Percentiles rank a stretch among this genome's conserved stretches.
Evolutionary conservation across 2,797 vertebrate genomes (phyloP).

Genomic region (Odontamblyopus lacepedii): DNA sequence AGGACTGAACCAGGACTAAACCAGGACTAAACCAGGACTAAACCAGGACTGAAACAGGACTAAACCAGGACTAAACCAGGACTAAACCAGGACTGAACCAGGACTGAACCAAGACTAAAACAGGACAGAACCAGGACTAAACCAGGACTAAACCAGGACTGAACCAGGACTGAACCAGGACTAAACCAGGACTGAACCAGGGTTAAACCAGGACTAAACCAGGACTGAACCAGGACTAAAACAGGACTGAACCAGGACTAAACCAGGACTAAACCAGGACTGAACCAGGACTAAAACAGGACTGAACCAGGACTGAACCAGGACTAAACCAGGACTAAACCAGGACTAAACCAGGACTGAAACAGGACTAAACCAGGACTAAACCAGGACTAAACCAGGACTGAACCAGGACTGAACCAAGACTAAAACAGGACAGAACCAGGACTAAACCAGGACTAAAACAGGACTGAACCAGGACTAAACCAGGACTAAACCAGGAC

Average conservation of each 20-base stretch:
- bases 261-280: not conserved
- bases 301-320: no score
- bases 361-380: not conserved
- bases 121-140: not conserved
- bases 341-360: not conserved
- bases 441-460: not conserved
- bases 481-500: not conserved
- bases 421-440: not conserved
- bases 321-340: no score
- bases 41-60: no score
- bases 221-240: not conserved
- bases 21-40: not conserved
- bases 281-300: not conserved
- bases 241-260: no score
- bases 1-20: not conserved
- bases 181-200: not conserved
- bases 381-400: not conserved
- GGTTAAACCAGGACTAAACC: not conserved
- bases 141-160: not conserved
- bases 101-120: not conserved
- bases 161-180: not conserved
- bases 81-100: not conserved
- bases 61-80: not conserved
- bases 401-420: not conserved
- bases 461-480: not conserved